These are phyloP conservation scores for Chionis minor DNA, from an alignment of 2,113 vertebrate genomes.

Conservation along the genomic window DNA sequence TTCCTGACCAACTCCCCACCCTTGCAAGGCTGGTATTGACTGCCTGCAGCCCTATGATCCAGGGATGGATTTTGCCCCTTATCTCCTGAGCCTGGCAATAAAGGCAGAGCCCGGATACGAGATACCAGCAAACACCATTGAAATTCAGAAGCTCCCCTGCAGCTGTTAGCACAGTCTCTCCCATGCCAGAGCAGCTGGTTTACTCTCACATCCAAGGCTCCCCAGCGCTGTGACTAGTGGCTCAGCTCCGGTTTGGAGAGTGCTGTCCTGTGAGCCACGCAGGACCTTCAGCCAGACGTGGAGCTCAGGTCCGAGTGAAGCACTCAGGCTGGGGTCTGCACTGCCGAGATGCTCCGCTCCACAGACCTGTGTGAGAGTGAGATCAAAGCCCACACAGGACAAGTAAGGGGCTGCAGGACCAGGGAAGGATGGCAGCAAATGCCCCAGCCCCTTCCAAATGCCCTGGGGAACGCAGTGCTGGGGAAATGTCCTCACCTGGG, in stretches of 20 bases:
- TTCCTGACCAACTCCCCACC: neutral
- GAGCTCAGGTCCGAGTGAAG: conserved; percentile 44
- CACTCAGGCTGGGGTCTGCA: conserved; percentile 59
- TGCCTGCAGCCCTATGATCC: neutral
- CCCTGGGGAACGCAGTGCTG: neutral
- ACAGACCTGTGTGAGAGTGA: conserved; percentile 51
- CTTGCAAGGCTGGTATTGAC: neutral
- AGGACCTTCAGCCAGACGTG: conserved; percentile 51
- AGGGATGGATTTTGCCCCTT: neutral
- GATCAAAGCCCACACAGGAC: neutral
- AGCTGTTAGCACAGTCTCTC: neutral
- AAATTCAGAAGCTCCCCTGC: neutral
- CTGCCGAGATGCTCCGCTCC: conserved; percentile 60
- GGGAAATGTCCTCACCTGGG: neutral
- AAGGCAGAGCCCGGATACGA: neutral
- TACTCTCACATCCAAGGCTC: accelerated
- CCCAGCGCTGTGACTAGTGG: neutral
- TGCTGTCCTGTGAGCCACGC: neutral
- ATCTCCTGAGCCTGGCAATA: neutral
- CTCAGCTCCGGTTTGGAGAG: conserved; percentile 66
- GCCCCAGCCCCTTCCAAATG: neutral
- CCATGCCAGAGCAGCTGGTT: neutral
- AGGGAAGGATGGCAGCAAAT: neutral
- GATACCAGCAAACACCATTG: neutral
- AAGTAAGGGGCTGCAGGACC: neutral